These are phyloP conservation scores for Aulostomus chinensis DNA, from an alignment of 2,797 vertebrate genomes.

Conservation along the genomic window DNA sequence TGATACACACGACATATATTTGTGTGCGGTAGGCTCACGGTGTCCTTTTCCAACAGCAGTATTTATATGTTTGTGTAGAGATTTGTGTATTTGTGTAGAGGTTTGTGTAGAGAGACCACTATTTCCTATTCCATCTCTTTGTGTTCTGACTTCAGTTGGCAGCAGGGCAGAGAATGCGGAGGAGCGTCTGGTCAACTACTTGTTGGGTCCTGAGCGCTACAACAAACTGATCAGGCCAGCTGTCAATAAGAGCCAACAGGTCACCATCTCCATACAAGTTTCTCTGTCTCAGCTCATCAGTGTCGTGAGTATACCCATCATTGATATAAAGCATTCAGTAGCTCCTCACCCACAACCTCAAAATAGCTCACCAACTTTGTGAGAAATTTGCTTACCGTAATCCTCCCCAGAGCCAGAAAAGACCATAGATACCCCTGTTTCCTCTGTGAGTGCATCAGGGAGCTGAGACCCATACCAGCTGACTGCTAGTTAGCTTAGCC, in stretches of 20 bases:
- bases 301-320: constrained; percentile 72
- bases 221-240: constrained; percentile 84
- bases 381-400: too few species aligned
- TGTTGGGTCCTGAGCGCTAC: constrained; percentile 81
- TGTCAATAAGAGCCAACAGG: constrained; percentile 82
- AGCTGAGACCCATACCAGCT: too few species aligned
- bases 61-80: background rate
- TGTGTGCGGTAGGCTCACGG: too few species aligned
- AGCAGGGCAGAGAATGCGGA: constrained; percentile 78
- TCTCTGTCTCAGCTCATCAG: constrained; percentile 85
- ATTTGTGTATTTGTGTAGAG: background rate
- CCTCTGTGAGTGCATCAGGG: too few species aligned
- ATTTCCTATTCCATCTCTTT: background rate
- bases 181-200: constrained; percentile 80
- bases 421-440: too few species aligned
- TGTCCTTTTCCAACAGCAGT: constrained; percentile 1
- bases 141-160: constrained; percentile 42
- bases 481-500: too few species aligned
- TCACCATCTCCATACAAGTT: constrained; percentile 84
- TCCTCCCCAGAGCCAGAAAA: too few species aligned
- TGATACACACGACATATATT: constrained; percentile 24
- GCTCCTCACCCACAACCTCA: too few species aligned
- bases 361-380: too few species aligned
- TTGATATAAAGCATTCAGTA: too few species aligned
- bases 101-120: too few species aligned